phyloP scores from a whole-genome alignment of 2,113 vertebrate genomes.

The Spilogale gracilis region DNA sequence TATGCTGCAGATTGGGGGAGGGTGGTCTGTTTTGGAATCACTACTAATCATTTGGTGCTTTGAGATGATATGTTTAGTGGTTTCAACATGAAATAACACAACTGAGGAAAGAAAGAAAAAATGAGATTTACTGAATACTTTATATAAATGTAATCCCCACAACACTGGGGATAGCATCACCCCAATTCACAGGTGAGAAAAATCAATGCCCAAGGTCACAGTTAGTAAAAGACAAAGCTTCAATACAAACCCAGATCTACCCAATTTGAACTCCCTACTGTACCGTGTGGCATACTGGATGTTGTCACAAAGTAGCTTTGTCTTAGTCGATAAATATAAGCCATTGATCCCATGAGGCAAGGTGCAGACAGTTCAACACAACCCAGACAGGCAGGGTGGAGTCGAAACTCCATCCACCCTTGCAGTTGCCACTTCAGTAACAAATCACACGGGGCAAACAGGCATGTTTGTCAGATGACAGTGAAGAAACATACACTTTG shows the following conservation, averaged over 20 bases:
- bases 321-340: not conserved
- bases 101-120: not conserved
- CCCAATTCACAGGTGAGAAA: not conserved
- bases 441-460: not conserved
- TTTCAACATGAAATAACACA: conserved; percentile 12
- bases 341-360: not conserved
- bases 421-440: not conserved
- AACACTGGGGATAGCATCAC: not conserved
- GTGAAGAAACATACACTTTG: rapidly evolving
- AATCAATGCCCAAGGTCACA: not conserved
- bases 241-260: not conserved
- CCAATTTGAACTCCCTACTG: not conserved
- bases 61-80: not conserved
- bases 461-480: not conserved
- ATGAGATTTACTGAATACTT: not conserved
- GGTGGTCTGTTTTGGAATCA: not conserved
- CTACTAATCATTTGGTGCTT: not conserved
- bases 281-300: not conserved
- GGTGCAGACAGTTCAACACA: not conserved
- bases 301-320: not conserved
- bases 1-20: not conserved
- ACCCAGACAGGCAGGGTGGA: not conserved
- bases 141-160: not conserved
- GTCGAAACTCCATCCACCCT: not conserved
- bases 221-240: not conserved